Base-by-base conservation (phyloP, 2,113 vertebrate genomes). In the Nerophis ophidion region DNA sequence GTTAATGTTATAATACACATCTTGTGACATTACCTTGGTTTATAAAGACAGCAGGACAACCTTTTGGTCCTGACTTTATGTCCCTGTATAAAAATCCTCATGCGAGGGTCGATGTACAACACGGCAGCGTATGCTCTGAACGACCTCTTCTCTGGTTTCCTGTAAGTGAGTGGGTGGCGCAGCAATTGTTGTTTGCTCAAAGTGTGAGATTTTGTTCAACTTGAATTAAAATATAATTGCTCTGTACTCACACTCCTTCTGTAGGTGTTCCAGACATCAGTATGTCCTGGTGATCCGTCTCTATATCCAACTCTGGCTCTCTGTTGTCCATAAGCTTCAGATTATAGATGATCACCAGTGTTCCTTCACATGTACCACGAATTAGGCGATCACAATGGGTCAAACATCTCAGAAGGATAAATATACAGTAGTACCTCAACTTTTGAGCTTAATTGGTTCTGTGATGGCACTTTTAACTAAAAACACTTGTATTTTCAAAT, bases 61-160 rank as follows among this genome's bases (percentile, higher is more conserved):
- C 95, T 89, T 76, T 99, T 99, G 63, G 97, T 99, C 75, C 93
- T 91, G 45, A 99, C 97, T 87, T 99, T 99, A 88, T 99, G 94
- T 10, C 94, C 91, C 0, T 99, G 95, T 57, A 99, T 93, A 77
- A 97, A 99, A 71, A 99, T 98, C 75, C 96, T 93, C 97, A 99
- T 99, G 58, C 96, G 89, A 46, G 97, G 97, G 79, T 99, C 96
- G 0, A 99, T 98, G 69, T 99, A 99, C 55, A 99, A 89, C 63
- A 98, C 95, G n/a, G 97, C 96, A 59, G 96, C 92, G 0, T 99
- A 99, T 3, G 97, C 96, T 34, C 97, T 92, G 76, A 99, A 99
- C 0, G 97, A 99, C 46, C 91, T 90, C 19, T 88, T 91, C 81
- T 99, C 97, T 0, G 96, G 96, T 66, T 97, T 98, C 72, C 96